A percentile compares a stretch with the other conserved stretches of the same genome.
These are phyloP conservation scores for Danionella dracula DNA, from an alignment of 2,797 vertebrate genomes.

Conservation along the genomic window DNA sequence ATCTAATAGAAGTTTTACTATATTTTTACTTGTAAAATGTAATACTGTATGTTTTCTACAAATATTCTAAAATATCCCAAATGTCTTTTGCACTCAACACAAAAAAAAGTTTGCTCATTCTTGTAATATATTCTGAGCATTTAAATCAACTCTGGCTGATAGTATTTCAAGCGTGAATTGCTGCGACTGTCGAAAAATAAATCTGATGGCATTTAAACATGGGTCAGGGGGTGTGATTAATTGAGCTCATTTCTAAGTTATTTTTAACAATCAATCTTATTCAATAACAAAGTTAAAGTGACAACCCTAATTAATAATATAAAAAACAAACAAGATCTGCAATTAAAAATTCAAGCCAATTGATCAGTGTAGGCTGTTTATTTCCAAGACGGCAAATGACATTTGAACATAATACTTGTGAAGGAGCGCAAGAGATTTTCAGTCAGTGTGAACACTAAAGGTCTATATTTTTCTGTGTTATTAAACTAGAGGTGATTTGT, in stretches of 20 bases:
- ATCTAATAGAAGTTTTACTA: neutral
- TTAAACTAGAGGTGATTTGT: constrained; percentile 36
- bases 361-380: neutral
- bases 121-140: too few species aligned
- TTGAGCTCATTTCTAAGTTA: neutral
- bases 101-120: too few species aligned
- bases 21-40: neutral
- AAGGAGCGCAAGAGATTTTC: neutral
- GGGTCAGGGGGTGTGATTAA: constrained; percentile 8
- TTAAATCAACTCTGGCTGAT: neutral
- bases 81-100: too few species aligned
- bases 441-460: constrained; percentile 4
- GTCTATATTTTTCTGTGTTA: constrained; percentile 3
- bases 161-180: neutral
- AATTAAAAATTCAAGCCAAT: neutral
- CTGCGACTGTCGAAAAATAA: neutral
- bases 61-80: neutral
- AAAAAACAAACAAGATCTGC: constrained; percentile 16
- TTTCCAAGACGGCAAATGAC: constrained; percentile 1
- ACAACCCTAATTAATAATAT: constrained; percentile 2
- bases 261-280: neutral
- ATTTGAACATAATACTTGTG: constrained; percentile 4
- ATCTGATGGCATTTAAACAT: neutral
- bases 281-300: neutral
- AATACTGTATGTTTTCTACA: neutral